Base-by-base conservation (phyloP, 2,113 vertebrate species). In the Cyanoliseus patagonus region DNA sequence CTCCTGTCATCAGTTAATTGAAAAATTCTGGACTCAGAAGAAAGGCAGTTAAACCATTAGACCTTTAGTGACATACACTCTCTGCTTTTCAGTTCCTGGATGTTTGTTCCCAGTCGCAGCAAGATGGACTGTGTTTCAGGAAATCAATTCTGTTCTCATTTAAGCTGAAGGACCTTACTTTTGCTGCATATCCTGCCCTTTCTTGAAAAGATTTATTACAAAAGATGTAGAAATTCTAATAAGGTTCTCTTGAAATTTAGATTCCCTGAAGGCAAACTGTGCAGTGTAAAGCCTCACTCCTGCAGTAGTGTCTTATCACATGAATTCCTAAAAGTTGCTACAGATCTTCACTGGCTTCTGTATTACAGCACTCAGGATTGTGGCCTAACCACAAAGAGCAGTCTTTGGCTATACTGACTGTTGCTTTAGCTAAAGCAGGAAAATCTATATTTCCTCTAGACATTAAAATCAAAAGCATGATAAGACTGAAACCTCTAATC, bases 191-290 rank as follows among this genome's bases (percentile, higher is more conserved):
- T 63, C 53, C 59, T 64, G 30, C 14, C 75, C 72, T 61, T 93
- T 63, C 72, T 75, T 93, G 69, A 86, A 83, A 88, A 83, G 68
- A 88, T 92, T 88, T 80, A 90, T 93, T 78, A 84, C 51, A 75
- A 68, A 86, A 86, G 25, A 47, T 44, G 22, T 55, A 68, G 80
- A 92, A 88, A 93, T 84, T 72, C 68, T 72, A 70, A 93, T 77
- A 30, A 80, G 14, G 14, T 44, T 83, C 67, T 27, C 53, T 70
- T 82, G 93, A 93, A 83, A 27, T 72, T 16, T 47, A 51, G 39
- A 64, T 64, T 67, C 49, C 37, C 49, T 47, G 67, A 69, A 95
- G 67, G 39, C 49, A 84, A 87, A 83, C 12, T 51, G 35, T 73
- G 33, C 11, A 62, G 44, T 22, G 31, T 30, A 49, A 59, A 82